Evolutionary conservation across 1,140 invertebrate species (phyloP).

Genomic region (Micrasema minimum): DNA sequence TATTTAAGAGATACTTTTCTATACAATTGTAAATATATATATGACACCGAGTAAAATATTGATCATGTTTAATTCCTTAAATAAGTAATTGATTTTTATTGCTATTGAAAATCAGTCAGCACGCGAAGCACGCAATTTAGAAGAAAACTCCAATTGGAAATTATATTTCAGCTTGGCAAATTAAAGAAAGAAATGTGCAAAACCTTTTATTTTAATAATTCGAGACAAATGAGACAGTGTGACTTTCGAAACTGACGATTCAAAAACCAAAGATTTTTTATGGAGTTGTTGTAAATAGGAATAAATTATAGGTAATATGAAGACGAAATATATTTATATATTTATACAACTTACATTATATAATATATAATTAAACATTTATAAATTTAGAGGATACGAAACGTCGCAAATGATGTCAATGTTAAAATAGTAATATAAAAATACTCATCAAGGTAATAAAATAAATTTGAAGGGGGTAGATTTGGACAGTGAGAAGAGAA

Average conservation of each 20-base stretch:
- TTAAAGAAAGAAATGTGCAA: constrained; percentile 25
- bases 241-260: too few relatives aligned
- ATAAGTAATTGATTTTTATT: constrained; percentile 71
- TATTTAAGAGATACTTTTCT: constrained; percentile 47
- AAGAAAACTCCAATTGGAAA: constrained; percentile 58
- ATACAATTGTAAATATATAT: constrained; percentile 52
- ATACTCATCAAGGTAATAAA: constrained; percentile 7
- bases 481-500: constrained; percentile 12
- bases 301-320: background rate
- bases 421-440: constrained; percentile 4
- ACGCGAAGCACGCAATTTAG: constrained; percentile 70
- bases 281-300: background rate
- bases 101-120: constrained; percentile 71
- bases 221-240: too few relatives aligned
- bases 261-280: too few relatives aligned
- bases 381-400: background rate
- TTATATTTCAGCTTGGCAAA: constrained; percentile 46
- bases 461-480: background rate
- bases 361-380: background rate
- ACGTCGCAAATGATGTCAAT: constrained; percentile 2
- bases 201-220: constrained; percentile 5
- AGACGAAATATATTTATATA: background rate
- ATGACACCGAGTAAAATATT: constrained; percentile 56
- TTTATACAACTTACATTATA: too few relatives aligned
- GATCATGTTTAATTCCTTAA: constrained; percentile 68